A percentile compares a stretch with the other conserved stretches of the same genome.
Conservation (phyloP, 2,888 invertebrate species). For the Lottia gigantea region DNA sequence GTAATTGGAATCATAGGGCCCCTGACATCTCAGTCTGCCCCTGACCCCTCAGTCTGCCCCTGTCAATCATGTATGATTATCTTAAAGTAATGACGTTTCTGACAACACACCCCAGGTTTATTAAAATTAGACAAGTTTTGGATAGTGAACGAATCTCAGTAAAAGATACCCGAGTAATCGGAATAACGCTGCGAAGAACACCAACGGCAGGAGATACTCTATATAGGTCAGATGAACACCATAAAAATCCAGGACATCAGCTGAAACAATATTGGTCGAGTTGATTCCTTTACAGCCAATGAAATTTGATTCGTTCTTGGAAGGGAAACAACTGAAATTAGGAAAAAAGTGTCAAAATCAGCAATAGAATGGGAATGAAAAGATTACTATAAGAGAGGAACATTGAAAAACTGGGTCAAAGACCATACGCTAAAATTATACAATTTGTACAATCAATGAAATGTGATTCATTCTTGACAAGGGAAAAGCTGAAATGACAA, state of each 20-base stretch:
- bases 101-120: too few species aligned
- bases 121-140: slow-evolving; percentile 23
- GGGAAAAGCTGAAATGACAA: slow-evolving; percentile 33
- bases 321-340: slow-evolving; percentile 38
- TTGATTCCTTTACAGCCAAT: slow-evolving; percentile 29
- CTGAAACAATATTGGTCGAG: slow-evolving; percentile 34
- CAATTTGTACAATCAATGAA: slow-evolving; percentile 37
- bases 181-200: slow-evolving; percentile 40
- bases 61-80: too few species aligned
- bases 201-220: slow-evolving; percentile 41
- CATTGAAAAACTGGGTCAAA: too few species aligned
- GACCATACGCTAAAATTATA: too few species aligned
- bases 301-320: slow-evolving; percentile 36
- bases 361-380: too few species aligned
- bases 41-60: too few species aligned
- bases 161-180: slow-evolving; percentile 40
- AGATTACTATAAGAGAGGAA: too few species aligned
- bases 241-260: slow-evolving; percentile 37
- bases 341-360: too few species aligned
- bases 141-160: slow-evolving; percentile 41
- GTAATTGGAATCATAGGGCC: too few species aligned
- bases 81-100: too few species aligned
- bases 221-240: slow-evolving; percentile 35
- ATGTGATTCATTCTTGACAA: slow-evolving; percentile 30
- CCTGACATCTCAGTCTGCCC: too few species aligned